Evolutionary conservation across 2,113 vertebrate genomes (phyloP).

Genomic region (Plecotus auritus): DNA sequence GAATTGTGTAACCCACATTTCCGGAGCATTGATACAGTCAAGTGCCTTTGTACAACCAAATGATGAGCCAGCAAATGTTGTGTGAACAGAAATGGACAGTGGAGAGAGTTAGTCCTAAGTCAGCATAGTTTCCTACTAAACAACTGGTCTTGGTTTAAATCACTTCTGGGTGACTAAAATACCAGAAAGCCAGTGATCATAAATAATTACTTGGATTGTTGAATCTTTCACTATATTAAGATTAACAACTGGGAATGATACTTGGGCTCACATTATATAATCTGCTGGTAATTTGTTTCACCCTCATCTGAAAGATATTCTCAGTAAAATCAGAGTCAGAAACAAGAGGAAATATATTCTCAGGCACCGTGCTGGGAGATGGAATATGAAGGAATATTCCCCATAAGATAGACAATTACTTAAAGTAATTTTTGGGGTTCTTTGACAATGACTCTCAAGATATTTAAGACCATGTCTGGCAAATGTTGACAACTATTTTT

Average conservation of each 20-base stretch:
- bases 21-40: no score
- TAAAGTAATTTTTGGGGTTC: not conserved
- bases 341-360: not conserved
- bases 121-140: not conserved
- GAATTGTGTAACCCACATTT: not conserved
- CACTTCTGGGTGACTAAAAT: not conserved
- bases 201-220: not conserved
- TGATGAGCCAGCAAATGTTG: rapidly evolving
- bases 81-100: not conserved
- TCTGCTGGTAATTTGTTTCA: not conserved
- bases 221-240: not conserved
- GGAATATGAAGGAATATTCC: not conserved
- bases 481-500: not conserved
- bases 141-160: not conserved
- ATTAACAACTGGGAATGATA: not conserved
- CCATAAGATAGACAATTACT: not conserved
- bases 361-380: not conserved
- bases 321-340: not conserved
- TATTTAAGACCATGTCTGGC: not conserved
- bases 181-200: not conserved
- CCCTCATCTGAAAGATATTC: not conserved
- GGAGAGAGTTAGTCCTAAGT: no score
- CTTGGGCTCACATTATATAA: not conserved
- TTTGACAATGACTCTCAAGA: not conserved
- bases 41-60: rapidly evolving